Conservation (phyloP, 37 sponge, comb jelly and placozoan species). For the Amphimedon queenslandica region DNA sequence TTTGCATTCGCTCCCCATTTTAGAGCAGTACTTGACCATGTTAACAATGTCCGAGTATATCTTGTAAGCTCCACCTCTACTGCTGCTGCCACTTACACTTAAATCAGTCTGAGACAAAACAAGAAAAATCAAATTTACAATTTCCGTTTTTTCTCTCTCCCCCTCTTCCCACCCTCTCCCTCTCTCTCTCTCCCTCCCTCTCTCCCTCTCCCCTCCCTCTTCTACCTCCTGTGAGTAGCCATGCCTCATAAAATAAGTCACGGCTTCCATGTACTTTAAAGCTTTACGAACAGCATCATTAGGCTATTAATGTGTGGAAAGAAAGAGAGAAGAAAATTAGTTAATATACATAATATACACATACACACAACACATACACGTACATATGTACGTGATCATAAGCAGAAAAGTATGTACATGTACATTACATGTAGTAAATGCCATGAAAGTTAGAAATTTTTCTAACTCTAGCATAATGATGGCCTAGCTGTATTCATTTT, state of each 20-base stretch:
- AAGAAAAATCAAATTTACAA: too few relatives aligned
- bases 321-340: not conserved
- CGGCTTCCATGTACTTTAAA: conserved; percentile 50
- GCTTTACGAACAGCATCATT: conserved; percentile 33
- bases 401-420: not conserved
- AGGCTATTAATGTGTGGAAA: not conserved
- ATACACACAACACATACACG: not conserved
- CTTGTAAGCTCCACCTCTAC: conserved; percentile 5
- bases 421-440: not conserved
- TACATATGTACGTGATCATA: not conserved
- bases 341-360: not conserved
- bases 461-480: too few relatives aligned
- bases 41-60: conserved; percentile 40
- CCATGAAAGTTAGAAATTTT: too few relatives aligned
- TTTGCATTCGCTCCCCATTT: conserved; percentile 41
- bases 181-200: too few relatives aligned
- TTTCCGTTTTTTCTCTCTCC: too few relatives aligned
- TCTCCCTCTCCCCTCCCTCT: not conserved
- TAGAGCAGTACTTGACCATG: conserved; percentile 33
- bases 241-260: conserved; percentile 53
- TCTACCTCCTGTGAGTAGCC: conserved; percentile 51
- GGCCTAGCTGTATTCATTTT: too few relatives aligned
- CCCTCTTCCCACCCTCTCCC: too few relatives aligned
- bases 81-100: not conserved
- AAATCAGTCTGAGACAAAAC: too few relatives aligned